Evolutionary conservation across 1,140 invertebrate species (phyloP), one percentile per base, ranked within the genome.

Genomic region (Drosophila bifasciata): DNA sequence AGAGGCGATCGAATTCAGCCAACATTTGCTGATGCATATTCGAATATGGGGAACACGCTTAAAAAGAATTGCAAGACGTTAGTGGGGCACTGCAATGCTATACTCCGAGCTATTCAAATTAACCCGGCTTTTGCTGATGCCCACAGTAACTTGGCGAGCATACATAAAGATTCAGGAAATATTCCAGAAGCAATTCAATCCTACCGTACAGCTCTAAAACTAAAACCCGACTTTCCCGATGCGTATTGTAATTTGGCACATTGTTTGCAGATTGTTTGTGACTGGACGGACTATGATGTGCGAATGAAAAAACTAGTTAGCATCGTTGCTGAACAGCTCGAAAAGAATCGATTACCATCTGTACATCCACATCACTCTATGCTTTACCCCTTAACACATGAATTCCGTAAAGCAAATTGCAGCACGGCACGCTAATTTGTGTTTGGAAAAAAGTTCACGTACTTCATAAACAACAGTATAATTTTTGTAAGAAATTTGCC

Each of bases 341-440:
- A 97, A 39, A 98, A 98, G 91, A 99, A 99, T 89, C 94, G 98
- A 49, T 92, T 99, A 32, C 98, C 98, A 1, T 99, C 98, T 3
- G 98, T 99, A 13, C 99, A 99, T 94, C 99, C 99, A 11, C 99
- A 99, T 93, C 99, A 99, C 93, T 99, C 98, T 63, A 99, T 99
- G 98, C 94, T 99, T 9, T 99, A 99, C 93, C 99, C 99, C 11
- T 93, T 99, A 21, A 96, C 97, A 15, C 98, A 99, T 91, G 96
- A 97, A 55, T 97, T 96, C 89, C 94, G 98, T 50, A 98, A 98
- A 93, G 96, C 97, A 52, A n/a, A 99, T 99, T 90, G 99, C 99
- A 36, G 95, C 96, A 1, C 93, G 97, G 56, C 99, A 99, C 92
- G 99, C 99, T 2, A 98, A 98, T 92, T 94, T 99, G 23, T 99